Conservation (phyloP, 92 coral and sea anemone genomes). For the Nematostella vectensis region DNA sequence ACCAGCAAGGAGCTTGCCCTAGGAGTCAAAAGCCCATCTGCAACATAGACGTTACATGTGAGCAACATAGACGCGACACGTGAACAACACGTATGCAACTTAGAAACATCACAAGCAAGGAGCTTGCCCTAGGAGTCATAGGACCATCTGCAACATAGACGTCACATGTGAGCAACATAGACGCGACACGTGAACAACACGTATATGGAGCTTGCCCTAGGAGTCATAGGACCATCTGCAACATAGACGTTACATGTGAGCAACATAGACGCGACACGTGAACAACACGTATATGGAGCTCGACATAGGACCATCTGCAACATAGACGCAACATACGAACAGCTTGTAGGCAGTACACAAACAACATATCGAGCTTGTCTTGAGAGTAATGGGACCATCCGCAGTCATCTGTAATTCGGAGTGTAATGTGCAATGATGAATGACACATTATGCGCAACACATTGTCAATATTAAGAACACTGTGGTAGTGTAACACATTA, state of each 20-base stretch:
- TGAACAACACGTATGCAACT: too few relatives aligned
- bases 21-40: slow-evolving; percentile 58
- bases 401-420: too few relatives aligned
- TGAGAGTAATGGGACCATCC: slow-evolving; percentile 61
- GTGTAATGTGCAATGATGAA: too few relatives aligned
- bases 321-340: background rate
- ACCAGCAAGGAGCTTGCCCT: slow-evolving; percentile 72
- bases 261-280: too few relatives aligned
- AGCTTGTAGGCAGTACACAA: too few relatives aligned
- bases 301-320: slow-evolving; percentile 57
- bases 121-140: slow-evolving; percentile 65
- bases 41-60: background rate
- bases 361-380: slow-evolving; percentile 77
- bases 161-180: background rate
- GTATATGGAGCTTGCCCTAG: slow-evolving; percentile 75
- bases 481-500: too few relatives aligned
- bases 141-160: slow-evolving; percentile 37
- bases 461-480: too few relatives aligned
- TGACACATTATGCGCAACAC: too few relatives aligned
- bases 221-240: slow-evolving; percentile 56
- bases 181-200: too few relatives aligned
- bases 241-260: background rate
- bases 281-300: too few relatives aligned
- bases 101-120: slow-evolving; percentile 80
- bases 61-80: too few relatives aligned